These are phyloP conservation scores for Trachymyrmex cornetzi DNA, from an alignment of 1,140 invertebrate species.

Conservation along the genomic window DNA sequence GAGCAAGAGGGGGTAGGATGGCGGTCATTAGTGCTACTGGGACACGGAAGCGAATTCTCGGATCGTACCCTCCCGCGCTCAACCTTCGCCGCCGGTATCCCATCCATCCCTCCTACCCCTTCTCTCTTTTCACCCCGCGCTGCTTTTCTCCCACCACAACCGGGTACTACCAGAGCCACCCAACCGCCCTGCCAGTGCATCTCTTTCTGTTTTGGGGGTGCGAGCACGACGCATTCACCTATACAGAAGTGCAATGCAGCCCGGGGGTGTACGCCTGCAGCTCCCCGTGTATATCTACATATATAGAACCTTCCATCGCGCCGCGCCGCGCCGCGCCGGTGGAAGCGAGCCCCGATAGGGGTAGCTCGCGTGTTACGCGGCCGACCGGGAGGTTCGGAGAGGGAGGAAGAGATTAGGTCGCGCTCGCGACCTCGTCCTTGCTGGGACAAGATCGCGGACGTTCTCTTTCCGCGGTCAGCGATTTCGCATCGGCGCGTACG, in stretches of 20 bases:
- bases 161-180: conserved; percentile 24
- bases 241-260: conserved; percentile 51
- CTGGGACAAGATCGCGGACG: conserved; percentile 70
- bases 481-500: conserved; percentile 32
- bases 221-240: conserved; percentile 35
- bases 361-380: conserved; percentile 41
- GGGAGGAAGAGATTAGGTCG: conserved; percentile 57
- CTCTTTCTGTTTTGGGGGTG: conserved; percentile 41
- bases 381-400: not conserved
- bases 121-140: too few relatives aligned
- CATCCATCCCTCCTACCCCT: not conserved
- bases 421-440: conserved; percentile 76
- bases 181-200: not conserved
- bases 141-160: conserved; percentile 17
- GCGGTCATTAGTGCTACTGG: conserved; percentile 82
- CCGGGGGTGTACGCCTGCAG: conserved; percentile 67
- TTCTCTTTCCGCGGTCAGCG: conserved; percentile 61
- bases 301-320: conserved; percentile 24
- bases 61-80: conserved; percentile 54
- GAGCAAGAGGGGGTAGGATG: conserved; percentile 60
- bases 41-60: conserved; percentile 77
- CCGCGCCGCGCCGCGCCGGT: not conserved
- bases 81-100: conserved; percentile 47
- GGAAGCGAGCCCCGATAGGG: conserved; percentile 43
- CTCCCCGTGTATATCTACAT: conserved; percentile 8